Conservation (phyloP, 1,140 invertebrate species). For the Diachasmimorpha longicaudata region DNA sequence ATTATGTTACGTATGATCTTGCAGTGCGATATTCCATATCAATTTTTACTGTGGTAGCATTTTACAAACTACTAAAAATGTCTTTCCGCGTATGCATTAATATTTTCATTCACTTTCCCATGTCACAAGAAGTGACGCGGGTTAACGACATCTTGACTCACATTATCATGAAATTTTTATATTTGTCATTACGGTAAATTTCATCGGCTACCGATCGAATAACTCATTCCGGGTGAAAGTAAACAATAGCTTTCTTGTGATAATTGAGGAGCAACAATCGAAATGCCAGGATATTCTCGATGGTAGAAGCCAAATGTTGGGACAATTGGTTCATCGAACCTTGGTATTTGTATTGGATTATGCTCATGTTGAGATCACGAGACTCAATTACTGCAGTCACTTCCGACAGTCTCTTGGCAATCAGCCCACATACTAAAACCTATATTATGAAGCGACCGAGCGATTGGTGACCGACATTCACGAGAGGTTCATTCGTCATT, state of each 20-base stretch:
- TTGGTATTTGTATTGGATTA: background rate
- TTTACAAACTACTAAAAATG: too few species aligned
- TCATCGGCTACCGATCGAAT: background rate
- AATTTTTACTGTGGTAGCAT: too few species aligned
- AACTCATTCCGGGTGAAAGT: background rate
- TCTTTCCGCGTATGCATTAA: too few species aligned
- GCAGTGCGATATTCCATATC: too few species aligned
- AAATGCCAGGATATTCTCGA: background rate
- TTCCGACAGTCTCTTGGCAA: slow-evolving; percentile 1
- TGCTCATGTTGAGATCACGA: background rate
- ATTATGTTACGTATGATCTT: too few species aligned
- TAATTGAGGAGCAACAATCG: background rate
- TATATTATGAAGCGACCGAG: background rate
- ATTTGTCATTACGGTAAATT: too few species aligned
- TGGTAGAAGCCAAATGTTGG: background rate
- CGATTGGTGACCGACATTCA: background rate
- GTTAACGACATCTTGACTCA: too few species aligned
- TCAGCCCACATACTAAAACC: background rate
- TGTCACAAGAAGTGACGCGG: too few species aligned
- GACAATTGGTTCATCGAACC: background rate
- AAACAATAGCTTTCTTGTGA: background rate
- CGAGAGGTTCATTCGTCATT: too few species aligned
- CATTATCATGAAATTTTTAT: too few species aligned
- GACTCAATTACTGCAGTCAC: background rate
- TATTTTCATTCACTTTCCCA: too few species aligned